Percentiles rank a stretch among this genome's conserved stretches.
These are phyloP conservation scores for Pardosa pseudoannulata DNA, from an alignment of 2,888 invertebrate genomes.

Conservation along the genomic window DNA sequence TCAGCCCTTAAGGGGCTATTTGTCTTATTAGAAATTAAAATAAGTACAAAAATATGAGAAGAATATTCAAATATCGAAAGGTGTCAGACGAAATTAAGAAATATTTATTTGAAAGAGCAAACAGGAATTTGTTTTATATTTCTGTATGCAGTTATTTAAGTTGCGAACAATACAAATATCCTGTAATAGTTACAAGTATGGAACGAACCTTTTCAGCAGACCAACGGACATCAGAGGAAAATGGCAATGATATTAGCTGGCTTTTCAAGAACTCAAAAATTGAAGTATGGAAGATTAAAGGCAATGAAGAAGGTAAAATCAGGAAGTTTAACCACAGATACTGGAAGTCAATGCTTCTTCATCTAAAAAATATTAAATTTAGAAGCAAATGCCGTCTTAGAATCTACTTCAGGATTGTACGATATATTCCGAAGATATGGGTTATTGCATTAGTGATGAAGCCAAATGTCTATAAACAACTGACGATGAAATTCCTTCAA, in stretches of 20 bases:
- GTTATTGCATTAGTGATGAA: neutral
- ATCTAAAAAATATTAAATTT: neutral
- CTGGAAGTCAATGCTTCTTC: neutral
- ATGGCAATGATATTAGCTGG: neutral
- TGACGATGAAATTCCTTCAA: conserved; percentile 6
- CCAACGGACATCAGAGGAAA: conserved; percentile 10
- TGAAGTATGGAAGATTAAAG: neutral
- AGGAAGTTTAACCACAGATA: neutral
- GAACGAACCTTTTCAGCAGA: neutral
- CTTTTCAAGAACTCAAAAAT: neutral
- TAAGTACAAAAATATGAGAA: conserved; percentile 19
- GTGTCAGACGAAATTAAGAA: conserved; percentile 4
- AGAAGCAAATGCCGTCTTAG: neutral
- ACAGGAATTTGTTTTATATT: conserved; percentile 23
- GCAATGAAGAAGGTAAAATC: conserved; percentile 6
- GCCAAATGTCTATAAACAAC: neutral
- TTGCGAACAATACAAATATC: neutral
- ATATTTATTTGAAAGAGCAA: conserved; percentile 22
- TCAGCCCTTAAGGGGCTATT: conserved; percentile 14
- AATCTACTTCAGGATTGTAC: neutral
- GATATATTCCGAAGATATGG: neutral
- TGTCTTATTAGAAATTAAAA: conserved; percentile 24
- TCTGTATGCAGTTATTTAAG: conserved; percentile 3
- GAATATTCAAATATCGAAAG: conserved; percentile 25
- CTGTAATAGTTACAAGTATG: neutral